These are phyloP conservation scores for Plectropomus leopardus DNA, from an alignment of 2,113 vertebrate genomes.

Conservation along the genomic window DNA sequence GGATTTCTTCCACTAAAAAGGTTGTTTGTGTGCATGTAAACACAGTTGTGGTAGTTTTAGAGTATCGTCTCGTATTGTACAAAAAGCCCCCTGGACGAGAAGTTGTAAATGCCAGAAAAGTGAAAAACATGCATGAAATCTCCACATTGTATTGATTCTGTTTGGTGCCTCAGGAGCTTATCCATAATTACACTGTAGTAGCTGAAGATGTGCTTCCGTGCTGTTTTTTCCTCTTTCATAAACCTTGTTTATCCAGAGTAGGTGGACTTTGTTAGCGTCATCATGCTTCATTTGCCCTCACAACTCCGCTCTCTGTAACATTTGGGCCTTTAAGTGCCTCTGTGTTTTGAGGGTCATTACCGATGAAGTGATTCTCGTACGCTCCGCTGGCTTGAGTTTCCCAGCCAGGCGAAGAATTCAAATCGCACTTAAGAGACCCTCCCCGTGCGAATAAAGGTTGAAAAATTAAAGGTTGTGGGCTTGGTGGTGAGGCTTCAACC, in stretches of 20 bases:
- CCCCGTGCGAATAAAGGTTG: slow-evolving; percentile 40
- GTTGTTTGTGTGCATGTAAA: slow-evolving; percentile 3
- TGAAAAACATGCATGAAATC: slow-evolving; percentile 8
- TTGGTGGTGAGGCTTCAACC: slow-evolving; percentile 25
- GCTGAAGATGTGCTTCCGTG: not conserved
- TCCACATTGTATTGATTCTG: slow-evolving; percentile 28
- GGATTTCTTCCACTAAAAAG: not conserved
- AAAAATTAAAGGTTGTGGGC: slow-evolving; percentile 55
- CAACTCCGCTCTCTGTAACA: slow-evolving; percentile 15
- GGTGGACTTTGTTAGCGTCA: slow-evolving; percentile 3
- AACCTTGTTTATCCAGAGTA: not conserved
- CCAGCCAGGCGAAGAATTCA: slow-evolving; percentile 20
- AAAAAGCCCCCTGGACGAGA: not conserved
- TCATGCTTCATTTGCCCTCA: slow-evolving; percentile 35
- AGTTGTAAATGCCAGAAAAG: not conserved
- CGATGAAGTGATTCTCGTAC: slow-evolving; percentile 25
- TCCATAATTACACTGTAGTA: slow-evolving; percentile 13
- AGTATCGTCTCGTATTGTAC: not conserved
- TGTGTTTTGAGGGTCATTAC: slow-evolving; percentile 69
- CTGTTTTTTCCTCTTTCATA: not conserved
- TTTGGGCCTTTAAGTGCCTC: slow-evolving; percentile 52
- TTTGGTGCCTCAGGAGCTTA: slow-evolving; percentile 14
- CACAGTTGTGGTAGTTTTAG: not conserved
- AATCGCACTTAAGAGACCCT: slow-evolving; percentile 32
- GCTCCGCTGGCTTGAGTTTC: slow-evolving; percentile 37